Conservation (phyloP, 2,113 vertebrate genomes). For the Macheiramphus alcinus region DNA sequence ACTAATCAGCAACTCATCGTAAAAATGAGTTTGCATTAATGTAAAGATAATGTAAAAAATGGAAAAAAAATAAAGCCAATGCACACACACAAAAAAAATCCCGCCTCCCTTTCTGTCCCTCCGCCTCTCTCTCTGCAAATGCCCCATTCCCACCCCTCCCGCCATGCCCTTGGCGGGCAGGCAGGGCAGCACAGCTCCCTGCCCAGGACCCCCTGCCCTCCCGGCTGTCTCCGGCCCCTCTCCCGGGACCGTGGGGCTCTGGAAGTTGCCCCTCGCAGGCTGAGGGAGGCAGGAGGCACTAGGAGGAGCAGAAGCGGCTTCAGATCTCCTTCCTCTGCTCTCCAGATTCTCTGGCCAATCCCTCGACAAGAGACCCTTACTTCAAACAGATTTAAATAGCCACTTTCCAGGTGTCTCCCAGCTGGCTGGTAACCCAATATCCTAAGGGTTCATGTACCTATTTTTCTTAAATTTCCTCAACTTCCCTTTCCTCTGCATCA, state of each 20-base stretch:
- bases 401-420: constrained; percentile 36
- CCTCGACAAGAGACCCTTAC: background rate
- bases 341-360: background rate
- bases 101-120: fast-evolving
- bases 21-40: background rate
- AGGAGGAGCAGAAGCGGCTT: background rate
- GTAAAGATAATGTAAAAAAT: background rate
- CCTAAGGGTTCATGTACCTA: constrained; percentile 50
- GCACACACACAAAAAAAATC: background rate
- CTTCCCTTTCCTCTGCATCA: constrained; percentile 38
- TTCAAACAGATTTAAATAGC: constrained; percentile 30
- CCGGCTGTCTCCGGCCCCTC: too few relatives aligned
- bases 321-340: background rate
- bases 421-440: constrained; percentile 49
- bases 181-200: background rate
- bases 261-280: background rate
- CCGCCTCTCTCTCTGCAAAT: background rate
- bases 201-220: background rate
- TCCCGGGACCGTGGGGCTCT: fast-evolving
- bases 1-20: background rate
- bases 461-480: constrained; percentile 56
- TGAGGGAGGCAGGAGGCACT: background rate
- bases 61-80: background rate
- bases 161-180: background rate
- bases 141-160: fast-evolving